These are phyloP conservation scores for Eonycteris spelaea DNA, from an alignment of 2,113 vertebrate species.

Conservation along the genomic window DNA sequence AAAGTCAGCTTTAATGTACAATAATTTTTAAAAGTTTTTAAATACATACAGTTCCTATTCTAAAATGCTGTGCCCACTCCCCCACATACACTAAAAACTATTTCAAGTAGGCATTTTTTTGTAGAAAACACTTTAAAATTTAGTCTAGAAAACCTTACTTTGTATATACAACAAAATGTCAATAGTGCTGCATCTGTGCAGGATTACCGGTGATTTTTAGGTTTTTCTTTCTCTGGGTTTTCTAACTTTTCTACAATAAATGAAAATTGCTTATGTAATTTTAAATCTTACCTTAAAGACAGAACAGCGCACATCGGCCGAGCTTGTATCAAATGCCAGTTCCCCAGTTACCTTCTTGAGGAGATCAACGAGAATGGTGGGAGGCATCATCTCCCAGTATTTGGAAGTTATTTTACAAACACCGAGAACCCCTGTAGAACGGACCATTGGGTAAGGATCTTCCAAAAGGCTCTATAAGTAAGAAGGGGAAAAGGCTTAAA, in stretches of 20 bases:
- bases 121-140: neutral
- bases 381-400: conserved; percentile 96
- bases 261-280: neutral
- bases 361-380: conserved; percentile 88
- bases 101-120: neutral
- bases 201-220: neutral
- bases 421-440: conserved; percentile 90
- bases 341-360: conserved; percentile 89
- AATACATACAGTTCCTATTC: neutral
- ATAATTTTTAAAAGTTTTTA: neutral
- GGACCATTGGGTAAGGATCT: conserved; percentile 91
- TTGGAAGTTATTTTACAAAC: conserved; percentile 91
- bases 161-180: neutral
- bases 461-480: conserved; percentile 88
- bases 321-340: conserved; percentile 87
- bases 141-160: neutral
- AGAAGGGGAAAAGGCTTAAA: neutral
- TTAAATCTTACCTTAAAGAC: conserved; percentile 91
- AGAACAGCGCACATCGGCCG: conserved; percentile 92
- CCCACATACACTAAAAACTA: neutral
- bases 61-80: neutral
- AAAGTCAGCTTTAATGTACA: neutral
- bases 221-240: neutral
- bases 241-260: neutral
- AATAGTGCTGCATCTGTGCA: neutral